A percentile compares a stretch with the other conserved stretches of the same genome.
Evolutionary conservation across 1,140 invertebrate species (phyloP).

Genomic region (Cotesia vestalis): DNA sequence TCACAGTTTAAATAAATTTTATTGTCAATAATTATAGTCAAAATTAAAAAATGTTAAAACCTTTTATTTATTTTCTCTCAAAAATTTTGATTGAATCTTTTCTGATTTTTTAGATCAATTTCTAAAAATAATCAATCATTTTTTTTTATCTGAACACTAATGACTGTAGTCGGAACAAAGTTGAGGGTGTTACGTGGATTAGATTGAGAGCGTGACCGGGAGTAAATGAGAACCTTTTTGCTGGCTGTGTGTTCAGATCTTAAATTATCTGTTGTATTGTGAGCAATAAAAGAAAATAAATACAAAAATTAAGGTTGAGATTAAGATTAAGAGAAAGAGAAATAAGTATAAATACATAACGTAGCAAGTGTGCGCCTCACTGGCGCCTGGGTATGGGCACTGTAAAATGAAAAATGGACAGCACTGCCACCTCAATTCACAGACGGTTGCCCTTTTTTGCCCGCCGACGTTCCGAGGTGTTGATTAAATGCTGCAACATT

Average conservation of each 20-base stretch:
- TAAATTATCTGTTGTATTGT: slow-evolving; percentile 4
- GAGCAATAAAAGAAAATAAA: slow-evolving; percentile 17
- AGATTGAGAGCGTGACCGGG: slow-evolving; percentile 2
- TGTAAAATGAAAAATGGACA: slow-evolving; percentile 59
- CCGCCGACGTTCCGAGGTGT: neutral
- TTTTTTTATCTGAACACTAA: slow-evolving; percentile 24
- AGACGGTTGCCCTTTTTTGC: neutral
- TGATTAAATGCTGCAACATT: slow-evolving; percentile 6
- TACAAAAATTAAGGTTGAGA: slow-evolving; percentile 2
- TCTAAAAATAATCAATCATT: too few relatives aligned
- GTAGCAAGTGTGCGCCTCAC: slow-evolving; percentile 51
- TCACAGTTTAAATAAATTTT: too few relatives aligned
- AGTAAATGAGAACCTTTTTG: slow-evolving; percentile 28
- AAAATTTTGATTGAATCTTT: too few relatives aligned
- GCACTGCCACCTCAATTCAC: slow-evolving; percentile 48
- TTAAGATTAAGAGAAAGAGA: neutral
- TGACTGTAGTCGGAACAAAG: slow-evolving; percentile 19
- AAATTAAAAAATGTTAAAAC: too few relatives aligned
- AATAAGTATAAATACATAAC: slow-evolving; percentile 37
- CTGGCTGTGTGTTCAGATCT: neutral
- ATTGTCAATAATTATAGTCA: too few relatives aligned
- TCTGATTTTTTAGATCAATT: too few relatives aligned
- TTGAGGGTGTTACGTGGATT: neutral
- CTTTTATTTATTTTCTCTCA: too few relatives aligned
- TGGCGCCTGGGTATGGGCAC: slow-evolving; percentile 52